Percentiles rank a stretch among this genome's conserved stretches.
phyloP scores from a whole-genome alignment of 1,140 invertebrate genomes.

The Drosophila miranda region DNA sequence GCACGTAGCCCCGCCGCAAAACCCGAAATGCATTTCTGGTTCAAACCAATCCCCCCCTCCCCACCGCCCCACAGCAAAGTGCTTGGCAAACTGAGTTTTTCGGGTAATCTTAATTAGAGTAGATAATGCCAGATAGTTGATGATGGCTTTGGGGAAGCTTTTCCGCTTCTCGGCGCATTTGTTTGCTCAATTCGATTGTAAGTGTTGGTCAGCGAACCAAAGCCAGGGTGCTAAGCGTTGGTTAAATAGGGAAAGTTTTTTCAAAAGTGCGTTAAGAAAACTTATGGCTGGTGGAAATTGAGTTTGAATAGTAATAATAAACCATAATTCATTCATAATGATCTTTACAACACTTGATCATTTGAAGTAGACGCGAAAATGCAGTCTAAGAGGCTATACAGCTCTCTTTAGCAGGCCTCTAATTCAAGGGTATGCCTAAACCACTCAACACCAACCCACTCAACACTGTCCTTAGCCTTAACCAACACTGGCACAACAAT shows the following conservation, averaged over 20 bases:
- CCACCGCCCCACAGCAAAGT: conserved; percentile 31
- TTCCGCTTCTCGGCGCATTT: conserved; percentile 35
- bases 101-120: conserved; percentile 65
- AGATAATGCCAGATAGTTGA: conserved; percentile 21
- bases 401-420: too few relatives aligned
- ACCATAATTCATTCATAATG: too few relatives aligned
- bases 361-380: too few relatives aligned
- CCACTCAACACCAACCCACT: too few relatives aligned
- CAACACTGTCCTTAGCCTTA: too few relatives aligned
- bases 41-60: neutral
- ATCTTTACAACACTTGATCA: too few relatives aligned
- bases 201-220: conserved; percentile 34
- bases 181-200: conserved; percentile 45
- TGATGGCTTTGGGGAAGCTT: conserved; percentile 46
- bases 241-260: conserved; percentile 35
- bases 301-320: too few relatives aligned
- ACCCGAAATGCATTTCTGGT: conserved; percentile 66
- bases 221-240: conserved; percentile 9
- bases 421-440: too few relatives aligned
- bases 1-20: conserved; percentile 57
- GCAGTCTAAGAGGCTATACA: too few relatives aligned
- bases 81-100: conserved; percentile 70
- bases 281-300: too few relatives aligned
- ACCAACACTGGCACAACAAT: too few relatives aligned
- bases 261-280: neutral